phyloP scores from a whole-genome alignment of 2,113 vertebrate species.

The Zapornia atra region DNA sequence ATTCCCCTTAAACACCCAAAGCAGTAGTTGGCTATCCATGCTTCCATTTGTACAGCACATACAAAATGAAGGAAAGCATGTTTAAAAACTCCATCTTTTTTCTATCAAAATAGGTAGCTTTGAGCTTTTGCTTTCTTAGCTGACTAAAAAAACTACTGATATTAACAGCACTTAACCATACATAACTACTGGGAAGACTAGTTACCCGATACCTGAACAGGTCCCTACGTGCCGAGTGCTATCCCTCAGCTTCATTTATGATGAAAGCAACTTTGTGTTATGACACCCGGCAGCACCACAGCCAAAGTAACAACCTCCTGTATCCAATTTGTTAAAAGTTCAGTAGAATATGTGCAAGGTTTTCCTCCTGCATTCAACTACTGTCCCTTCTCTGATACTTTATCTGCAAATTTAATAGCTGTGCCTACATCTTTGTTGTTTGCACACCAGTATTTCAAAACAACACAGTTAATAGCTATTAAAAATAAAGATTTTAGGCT shows the following conservation, averaged over 20 bases:
- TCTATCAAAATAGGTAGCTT: not conserved
- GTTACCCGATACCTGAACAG: not conserved
- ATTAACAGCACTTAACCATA: not conserved
- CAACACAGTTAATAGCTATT: not conserved
- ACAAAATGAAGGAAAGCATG: fast-evolving
- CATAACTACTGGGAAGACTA: fast-evolving
- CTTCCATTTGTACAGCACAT: not conserved
- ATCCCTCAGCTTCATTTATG: not conserved
- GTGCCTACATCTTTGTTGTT: not conserved
- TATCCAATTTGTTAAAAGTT: not conserved
- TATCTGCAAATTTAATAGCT: not conserved
- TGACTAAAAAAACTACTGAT: not conserved
- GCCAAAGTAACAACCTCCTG: not conserved
- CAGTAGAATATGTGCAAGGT: not conserved
- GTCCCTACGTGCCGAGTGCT: not conserved
- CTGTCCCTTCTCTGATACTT: not conserved
- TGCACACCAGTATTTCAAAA: not conserved
- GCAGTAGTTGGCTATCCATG: fast-evolving
- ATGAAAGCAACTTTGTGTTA: not conserved
- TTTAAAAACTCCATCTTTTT: not conserved
- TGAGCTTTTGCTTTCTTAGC: not conserved
- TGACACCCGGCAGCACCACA: not conserved
- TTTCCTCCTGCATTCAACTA: not conserved
- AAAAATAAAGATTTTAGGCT: not conserved
- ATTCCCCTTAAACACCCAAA: not conserved